Conservation (phyloP, 2,797 vertebrate species). For the Crenuchus spilurus region DNA sequence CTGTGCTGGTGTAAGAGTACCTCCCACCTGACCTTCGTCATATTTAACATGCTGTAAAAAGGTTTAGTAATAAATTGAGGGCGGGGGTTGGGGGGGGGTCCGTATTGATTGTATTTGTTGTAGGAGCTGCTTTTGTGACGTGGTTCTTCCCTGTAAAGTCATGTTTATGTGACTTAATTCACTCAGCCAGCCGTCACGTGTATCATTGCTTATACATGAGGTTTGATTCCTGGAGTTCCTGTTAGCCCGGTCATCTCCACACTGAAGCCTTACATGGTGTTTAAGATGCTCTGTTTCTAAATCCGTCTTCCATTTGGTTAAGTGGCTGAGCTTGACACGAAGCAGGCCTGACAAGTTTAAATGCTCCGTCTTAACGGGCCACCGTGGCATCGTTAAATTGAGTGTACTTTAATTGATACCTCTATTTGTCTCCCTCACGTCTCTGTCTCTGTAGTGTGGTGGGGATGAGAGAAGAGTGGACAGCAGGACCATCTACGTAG, state of each 20-base stretch:
- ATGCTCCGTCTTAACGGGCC: constrained; percentile 9
- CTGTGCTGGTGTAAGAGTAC: not conserved
- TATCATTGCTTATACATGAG: not conserved
- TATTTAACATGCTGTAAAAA: constrained; percentile 39
- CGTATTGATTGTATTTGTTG: too few relatives aligned
- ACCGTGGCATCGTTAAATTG: constrained; percentile 5
- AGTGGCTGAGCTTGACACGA: constrained; percentile 15
- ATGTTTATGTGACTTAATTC: too few relatives aligned
- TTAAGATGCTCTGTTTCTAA: constrained; percentile 27
- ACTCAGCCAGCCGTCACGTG: too few relatives aligned
- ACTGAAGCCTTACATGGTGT: constrained; percentile 36
- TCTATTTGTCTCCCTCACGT: not conserved
- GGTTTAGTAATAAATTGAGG: not conserved
- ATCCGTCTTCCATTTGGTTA: constrained; percentile 16
- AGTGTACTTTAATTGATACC: constrained; percentile 19
- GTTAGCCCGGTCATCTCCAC: not conserved
- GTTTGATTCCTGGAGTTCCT: not conserved
- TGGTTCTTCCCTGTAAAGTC: too few relatives aligned
- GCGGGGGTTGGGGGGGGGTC: too few relatives aligned
- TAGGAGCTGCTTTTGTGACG: too few relatives aligned
- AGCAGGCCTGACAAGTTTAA: constrained; percentile 22
- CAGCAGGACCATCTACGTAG: constrained; percentile 89
- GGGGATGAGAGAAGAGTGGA: constrained; percentile 87
- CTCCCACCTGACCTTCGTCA: constrained; percentile 48
- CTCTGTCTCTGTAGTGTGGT: constrained; percentile 65